Evolutionary conservation across 2,113 vertebrate genomes (phyloP).

Genomic region (Notothenia coriiceps): DNA sequence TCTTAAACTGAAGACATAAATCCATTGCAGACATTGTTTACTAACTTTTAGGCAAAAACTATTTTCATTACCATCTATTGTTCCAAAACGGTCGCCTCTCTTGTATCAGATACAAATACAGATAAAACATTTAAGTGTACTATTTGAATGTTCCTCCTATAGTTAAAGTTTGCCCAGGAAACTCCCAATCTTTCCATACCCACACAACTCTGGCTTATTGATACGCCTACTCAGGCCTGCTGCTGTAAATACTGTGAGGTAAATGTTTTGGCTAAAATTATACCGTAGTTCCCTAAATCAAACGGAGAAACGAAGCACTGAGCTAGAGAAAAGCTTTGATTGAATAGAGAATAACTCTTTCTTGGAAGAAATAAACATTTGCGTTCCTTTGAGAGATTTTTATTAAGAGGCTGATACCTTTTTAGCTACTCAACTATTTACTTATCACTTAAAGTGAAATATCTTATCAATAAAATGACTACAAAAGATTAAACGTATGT

Average conservation of each 20-base stretch:
- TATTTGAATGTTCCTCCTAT: slow-evolving; percentile 23
- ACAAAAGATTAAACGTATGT: no score
- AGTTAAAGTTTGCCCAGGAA: slow-evolving; percentile 17
- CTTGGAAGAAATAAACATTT: slow-evolving; percentile 30
- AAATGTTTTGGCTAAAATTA: slow-evolving; percentile 48
- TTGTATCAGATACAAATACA: not conserved
- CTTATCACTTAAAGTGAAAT: not conserved
- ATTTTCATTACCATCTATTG: not conserved
- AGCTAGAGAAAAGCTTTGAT: not conserved
- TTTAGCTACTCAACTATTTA: not conserved
- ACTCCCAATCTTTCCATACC: slow-evolving; percentile 25
- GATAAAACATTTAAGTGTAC: slow-evolving; percentile 2
- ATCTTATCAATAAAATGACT: no score
- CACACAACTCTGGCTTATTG: slow-evolving; percentile 1
- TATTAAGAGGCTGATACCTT: not conserved
- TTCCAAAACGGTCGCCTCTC: not conserved
- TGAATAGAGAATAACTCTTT: not conserved
- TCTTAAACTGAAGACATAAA: not conserved
- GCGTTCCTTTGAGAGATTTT: slow-evolving; percentile 7
- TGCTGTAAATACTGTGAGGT: slow-evolving; percentile 18
- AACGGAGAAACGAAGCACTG: slow-evolving; percentile 17
- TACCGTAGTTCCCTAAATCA: slow-evolving; percentile 20
- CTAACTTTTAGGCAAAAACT: not conserved
- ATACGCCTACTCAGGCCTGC: not conserved
- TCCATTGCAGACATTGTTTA: slow-evolving; percentile 5